These are phyloP conservation scores for Hydropsyche betteni DNA, from an alignment of 2,888 invertebrate species.

Conservation along the genomic window DNA sequence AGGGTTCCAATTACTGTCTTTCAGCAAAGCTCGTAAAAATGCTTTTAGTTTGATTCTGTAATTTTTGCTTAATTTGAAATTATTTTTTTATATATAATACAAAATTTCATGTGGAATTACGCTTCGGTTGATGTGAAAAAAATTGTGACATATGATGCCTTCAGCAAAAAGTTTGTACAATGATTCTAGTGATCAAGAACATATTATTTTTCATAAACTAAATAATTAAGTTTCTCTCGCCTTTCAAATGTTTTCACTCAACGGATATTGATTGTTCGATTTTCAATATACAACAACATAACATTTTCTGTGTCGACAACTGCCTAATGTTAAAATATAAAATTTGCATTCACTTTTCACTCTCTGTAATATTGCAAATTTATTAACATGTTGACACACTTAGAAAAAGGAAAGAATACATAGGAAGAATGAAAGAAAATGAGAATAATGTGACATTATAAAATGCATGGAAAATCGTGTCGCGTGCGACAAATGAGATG, in stretches of 20 bases:
- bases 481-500: constrained; percentile 3
- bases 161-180: no score
- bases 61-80: no score
- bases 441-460: constrained; percentile 4
- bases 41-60: background rate
- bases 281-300: no score
- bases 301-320: background rate
- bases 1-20: constrained; percentile 9
- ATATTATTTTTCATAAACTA: no score
- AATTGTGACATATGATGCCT: no score
- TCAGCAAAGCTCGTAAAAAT: background rate
- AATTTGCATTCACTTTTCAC: constrained; percentile 31
- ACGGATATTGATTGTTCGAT: no score
- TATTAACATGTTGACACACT: constrained; percentile 22
- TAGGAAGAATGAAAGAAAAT: constrained; percentile 12
- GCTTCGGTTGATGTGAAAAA: no score
- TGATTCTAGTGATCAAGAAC: no score
- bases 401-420: constrained; percentile 1
- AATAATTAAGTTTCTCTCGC: no score
- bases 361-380: constrained; percentile 15
- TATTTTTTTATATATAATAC: no score
- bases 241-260: no score
- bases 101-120: no score
- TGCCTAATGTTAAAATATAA: background rate
- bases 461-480: constrained; percentile 26